Conservation (phyloP, 2,113 vertebrate genomes). For the Vulpes ferrilata region DNA sequence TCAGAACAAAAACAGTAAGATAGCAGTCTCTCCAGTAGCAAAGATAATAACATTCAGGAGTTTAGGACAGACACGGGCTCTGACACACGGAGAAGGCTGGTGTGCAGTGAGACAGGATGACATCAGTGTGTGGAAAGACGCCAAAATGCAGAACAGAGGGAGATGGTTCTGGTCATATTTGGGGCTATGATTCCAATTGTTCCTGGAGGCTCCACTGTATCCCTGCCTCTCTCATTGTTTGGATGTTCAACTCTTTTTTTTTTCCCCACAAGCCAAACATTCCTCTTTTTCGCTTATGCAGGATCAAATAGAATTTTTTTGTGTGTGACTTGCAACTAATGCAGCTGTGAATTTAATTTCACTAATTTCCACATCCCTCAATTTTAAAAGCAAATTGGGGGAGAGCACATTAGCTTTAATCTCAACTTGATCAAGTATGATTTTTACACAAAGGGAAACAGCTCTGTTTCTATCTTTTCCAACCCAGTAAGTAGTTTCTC, state of each 20-base stretch:
- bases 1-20: background rate
- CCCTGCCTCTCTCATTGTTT: background rate
- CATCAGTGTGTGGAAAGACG: background rate
- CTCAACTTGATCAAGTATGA: constrained; percentile 72
- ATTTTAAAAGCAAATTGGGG: constrained; percentile 74
- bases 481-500: constrained; percentile 71
- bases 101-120: background rate
- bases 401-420: constrained; percentile 72
- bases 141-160: background rate
- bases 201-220: background rate
- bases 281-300: constrained; percentile 53
- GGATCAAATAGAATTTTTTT: constrained; percentile 57
- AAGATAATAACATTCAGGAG: background rate
- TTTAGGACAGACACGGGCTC: background rate
- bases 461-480: constrained; percentile 72
- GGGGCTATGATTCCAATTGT: background rate
- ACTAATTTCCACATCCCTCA: constrained; percentile 77
- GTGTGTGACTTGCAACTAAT: constrained; percentile 67
- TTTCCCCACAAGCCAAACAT: constrained; percentile 47
- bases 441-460: constrained; percentile 74
- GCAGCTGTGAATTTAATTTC: constrained; percentile 79
- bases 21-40: background rate
- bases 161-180: background rate
- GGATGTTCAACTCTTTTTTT: background rate
- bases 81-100: background rate